A percentile compares a stretch with the other conserved stretches of the same genome.
Conservation (phyloP, 37 sponge, comb jelly and placozoan species). For the Hexactinellida sp. region DNA sequence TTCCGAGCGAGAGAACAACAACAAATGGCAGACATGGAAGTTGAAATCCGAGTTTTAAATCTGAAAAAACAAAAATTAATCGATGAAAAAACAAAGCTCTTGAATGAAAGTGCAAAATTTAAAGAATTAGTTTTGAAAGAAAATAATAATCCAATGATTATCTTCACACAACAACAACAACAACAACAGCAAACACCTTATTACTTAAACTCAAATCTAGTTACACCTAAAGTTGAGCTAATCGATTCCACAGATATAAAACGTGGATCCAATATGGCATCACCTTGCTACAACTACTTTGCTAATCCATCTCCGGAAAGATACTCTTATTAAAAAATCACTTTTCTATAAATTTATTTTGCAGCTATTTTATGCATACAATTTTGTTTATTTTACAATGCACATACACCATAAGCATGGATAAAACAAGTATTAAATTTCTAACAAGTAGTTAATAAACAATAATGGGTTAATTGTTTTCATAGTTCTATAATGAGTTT, state of each 20-base stretch:
- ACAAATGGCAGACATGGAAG: slow-evolving; percentile 16
- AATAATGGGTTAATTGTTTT: no score
- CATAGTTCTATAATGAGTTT: no score
- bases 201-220: not conserved
- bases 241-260: not conserved
- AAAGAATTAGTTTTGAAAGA: not conserved
- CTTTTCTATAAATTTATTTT: not conserved
- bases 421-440: no score
- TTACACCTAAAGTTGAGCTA: not conserved
- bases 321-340: not conserved
- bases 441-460: no score
- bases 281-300: not conserved
- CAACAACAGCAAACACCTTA: no score
- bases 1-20: not conserved
- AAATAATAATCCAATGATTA: not conserved
- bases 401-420: no score
- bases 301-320: not conserved
- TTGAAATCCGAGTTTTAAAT: not conserved
- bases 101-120: not conserved
- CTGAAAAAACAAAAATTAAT: not conserved
- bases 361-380: not conserved
- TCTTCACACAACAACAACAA: not conserved
- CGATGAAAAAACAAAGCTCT: not conserved
- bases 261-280: not conserved
- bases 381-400: no score